These are phyloP conservation scores for Latrodectus hesperus DNA, from an alignment of 2,888 invertebrate genomes.

Conservation along the genomic window DNA sequence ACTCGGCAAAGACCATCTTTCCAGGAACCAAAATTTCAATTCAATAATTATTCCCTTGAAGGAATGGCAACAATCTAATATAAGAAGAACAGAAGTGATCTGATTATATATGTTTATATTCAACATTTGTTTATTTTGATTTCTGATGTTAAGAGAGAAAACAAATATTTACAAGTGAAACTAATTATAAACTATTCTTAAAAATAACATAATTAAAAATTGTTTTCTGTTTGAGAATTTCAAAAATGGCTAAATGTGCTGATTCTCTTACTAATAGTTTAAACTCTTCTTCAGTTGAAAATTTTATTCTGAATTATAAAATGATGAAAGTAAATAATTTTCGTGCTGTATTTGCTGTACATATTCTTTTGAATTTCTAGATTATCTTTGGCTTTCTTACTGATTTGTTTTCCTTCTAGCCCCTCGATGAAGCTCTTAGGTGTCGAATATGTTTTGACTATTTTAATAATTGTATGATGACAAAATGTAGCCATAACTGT, in stretches of 20 bases:
- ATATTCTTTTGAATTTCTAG: not conserved
- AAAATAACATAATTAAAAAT: too few relatives aligned
- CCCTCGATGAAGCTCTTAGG: slow-evolving; percentile 76
- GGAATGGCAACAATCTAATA: too few relatives aligned
- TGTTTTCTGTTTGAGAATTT: not conserved
- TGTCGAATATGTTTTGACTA: slow-evolving; percentile 78
- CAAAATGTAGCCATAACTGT: slow-evolving; percentile 78
- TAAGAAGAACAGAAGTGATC: too few relatives aligned
- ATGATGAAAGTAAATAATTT: not conserved
- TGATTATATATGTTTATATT: too few relatives aligned
- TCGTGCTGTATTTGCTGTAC: not conserved
- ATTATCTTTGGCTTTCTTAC: not conserved
- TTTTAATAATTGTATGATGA: slow-evolving; percentile 77
- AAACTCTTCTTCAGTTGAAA: not conserved
- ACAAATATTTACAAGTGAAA: too few relatives aligned
- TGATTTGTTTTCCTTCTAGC: slow-evolving; percentile 73
- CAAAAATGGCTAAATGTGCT: slow-evolving; percentile 1
- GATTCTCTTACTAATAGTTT: not conserved
- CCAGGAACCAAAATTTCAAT: too few relatives aligned
- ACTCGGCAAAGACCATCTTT: too few relatives aligned
- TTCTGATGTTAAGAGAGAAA: too few relatives aligned
- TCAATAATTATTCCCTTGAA: too few relatives aligned
- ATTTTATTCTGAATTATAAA: not conserved
- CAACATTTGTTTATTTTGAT: too few relatives aligned
- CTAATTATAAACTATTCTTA: too few relatives aligned